Evolutionary conservation across 2,888 invertebrate genomes (phyloP).

Genomic region (Polydrusus tereticollis): DNA sequence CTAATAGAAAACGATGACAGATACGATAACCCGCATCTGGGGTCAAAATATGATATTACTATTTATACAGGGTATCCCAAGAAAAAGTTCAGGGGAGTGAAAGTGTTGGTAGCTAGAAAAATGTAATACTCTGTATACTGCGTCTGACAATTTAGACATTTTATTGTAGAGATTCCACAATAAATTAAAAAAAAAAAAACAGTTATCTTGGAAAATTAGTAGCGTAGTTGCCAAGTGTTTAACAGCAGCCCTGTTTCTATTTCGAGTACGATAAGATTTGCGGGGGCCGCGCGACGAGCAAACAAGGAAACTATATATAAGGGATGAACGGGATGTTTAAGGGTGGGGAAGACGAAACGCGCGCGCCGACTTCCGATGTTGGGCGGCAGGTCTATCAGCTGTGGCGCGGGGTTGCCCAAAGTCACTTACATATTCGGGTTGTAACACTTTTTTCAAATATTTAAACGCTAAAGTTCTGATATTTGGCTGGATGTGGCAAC

Average conservation of each 20-base stretch:
- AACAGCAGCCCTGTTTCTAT: neutral
- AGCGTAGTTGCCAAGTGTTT: too few species aligned
- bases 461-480: neutral
- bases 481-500: slow-evolving; percentile 1
- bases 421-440: neutral
- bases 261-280: slow-evolving; percentile 9
- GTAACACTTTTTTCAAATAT: neutral
- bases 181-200: too few species aligned
- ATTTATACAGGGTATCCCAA: too few species aligned
- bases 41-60: too few species aligned
- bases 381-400: slow-evolving; percentile 21
- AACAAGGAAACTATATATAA: neutral
- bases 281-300: slow-evolving; percentile 4
- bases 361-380: slow-evolving; percentile 6
- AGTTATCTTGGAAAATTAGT: too few species aligned
- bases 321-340: slow-evolving; percentile 5
- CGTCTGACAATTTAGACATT: too few species aligned
- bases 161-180: too few species aligned
- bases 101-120: too few species aligned
- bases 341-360: neutral
- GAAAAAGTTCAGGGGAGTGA: too few species aligned
- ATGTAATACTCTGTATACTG: too few species aligned
- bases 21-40: too few species aligned
- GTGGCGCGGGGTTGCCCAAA: neutral
- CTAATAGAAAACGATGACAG: too few species aligned